Evolutionary conservation across 2,113 vertebrate genomes (phyloP), one percentile per base, ranked within the genome.

Genomic region (Hippocampus zosterae): DNA sequence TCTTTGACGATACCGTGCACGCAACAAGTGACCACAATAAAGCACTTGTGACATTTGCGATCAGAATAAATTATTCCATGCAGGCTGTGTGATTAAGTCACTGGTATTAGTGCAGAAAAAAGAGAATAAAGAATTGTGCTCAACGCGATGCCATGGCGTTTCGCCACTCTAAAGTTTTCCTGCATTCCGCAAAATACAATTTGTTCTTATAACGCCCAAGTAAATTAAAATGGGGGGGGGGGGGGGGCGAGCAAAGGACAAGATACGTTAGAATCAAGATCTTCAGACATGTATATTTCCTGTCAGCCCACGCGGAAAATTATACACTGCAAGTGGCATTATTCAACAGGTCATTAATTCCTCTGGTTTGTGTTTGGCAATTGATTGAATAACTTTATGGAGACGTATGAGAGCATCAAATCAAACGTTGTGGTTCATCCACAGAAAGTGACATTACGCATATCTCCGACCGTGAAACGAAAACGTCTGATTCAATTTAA

Each of bases 31-130:
- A 75, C 53, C 68, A 73, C 78, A 80, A 78, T 65, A 60, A 79
- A 71, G 73, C 0, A 8, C 66, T 75, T 71, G 76, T 80, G 84
- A 85, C 23, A 76, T n/a, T 79, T 71, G 72, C n/a, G 85, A 81
- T 81, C 65, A 77, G 67, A 78, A 61, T 72, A 41, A 68, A 74
- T 67, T 67, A 71, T 53, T 55, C 9, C 64, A 50, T 5, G 13
- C 10, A 50, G 15, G 15, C 46, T 18, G 18, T 5, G 3, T 56
- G 3, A 13, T 57, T 5, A 25, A 59, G 15, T 19, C 16, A 18
- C 16, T 8, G 2, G 8, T 33, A 29, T 33, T 29, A 60, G 2
- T 15, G 25, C 25, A 27, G 2, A 27, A 13, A 13, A 27, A 6
- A 27, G 1, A 27, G 11, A 25, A 44, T 25, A 27, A 57, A 27